phyloP scores from a whole-genome alignment of 64 coral and sea anemone species.

The Montipora efflorescens region DNA sequence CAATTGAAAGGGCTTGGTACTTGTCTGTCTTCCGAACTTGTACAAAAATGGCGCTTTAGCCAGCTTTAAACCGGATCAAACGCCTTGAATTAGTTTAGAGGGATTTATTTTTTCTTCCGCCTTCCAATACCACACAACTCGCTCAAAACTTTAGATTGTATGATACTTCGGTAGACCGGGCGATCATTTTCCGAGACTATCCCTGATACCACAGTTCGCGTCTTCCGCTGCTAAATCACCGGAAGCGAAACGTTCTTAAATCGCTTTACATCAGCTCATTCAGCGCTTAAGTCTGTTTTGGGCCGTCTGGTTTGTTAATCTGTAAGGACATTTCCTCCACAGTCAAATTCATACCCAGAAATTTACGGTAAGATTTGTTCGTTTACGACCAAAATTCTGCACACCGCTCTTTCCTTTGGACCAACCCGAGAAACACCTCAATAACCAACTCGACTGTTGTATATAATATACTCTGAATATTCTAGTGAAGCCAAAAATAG shows the following conservation, averaged over 20 bases:
- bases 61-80: not conserved
- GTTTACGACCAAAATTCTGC: not conserved
- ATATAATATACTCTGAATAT: too few relatives aligned
- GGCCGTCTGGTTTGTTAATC: conserved; percentile 9
- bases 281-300: not conserved
- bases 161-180: not conserved
- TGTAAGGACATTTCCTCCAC: not conserved
- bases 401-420: not conserved
- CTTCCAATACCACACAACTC: not conserved
- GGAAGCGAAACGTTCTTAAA: not conserved
- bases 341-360: not conserved
- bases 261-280: conserved; percentile 25
- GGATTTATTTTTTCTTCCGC: not conserved
- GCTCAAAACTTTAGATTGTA: not conserved
- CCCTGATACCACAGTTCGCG: not conserved
- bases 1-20: not conserved
- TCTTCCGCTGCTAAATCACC: not conserved
- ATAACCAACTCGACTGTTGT: too few relatives aligned
- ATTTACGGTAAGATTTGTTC: not conserved
- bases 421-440: too few relatives aligned
- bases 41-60: not conserved
- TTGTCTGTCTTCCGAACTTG: not conserved
- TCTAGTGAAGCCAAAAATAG: not conserved
- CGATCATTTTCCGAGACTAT: too few relatives aligned
- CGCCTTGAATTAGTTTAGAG: not conserved